Evolutionary conservation across 2,113 vertebrate genomes (phyloP).

Genomic region (Pelvicachromis taeniatus): DNA sequence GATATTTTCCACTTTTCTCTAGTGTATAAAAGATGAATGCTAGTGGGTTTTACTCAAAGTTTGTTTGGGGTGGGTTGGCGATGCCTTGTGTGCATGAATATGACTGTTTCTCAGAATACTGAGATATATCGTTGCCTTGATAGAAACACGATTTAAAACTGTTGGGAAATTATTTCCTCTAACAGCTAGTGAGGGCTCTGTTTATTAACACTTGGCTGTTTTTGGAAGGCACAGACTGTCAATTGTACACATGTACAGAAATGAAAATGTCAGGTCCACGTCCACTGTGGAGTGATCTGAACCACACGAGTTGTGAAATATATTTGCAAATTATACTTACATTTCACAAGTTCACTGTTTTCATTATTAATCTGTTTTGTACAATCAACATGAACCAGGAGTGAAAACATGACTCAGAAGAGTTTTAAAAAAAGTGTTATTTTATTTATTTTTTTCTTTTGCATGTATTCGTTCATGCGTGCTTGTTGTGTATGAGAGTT

Average conservation of each 20-base stretch:
- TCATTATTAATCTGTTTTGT: neutral
- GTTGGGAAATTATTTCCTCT: neutral
- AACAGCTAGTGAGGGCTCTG: slow-evolving; percentile 16
- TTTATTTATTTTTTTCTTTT: neutral
- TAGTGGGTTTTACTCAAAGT: neutral
- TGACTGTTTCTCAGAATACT: slow-evolving; percentile 16
- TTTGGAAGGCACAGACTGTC: neutral
- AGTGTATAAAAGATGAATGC: neutral
- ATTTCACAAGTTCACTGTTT: neutral
- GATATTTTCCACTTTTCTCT: neutral
- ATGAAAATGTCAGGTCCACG: neutral
- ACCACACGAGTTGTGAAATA: neutral
- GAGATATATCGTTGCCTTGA: slow-evolving; percentile 41
- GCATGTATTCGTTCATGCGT: neutral
- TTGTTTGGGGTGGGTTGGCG: neutral
- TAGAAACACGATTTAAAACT: neutral
- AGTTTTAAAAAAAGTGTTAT: neutral
- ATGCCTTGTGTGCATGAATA: slow-evolving; percentile 25
- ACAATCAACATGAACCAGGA: neutral
- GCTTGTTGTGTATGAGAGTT: neutral
- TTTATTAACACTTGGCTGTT: slow-evolving; percentile 27
- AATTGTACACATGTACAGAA: neutral
- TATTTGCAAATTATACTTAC: neutral
- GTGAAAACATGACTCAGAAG: neutral
- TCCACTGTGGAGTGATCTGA: neutral